phyloP scores from a whole-genome alignment of 2,113 vertebrate species.

The Pelusios castaneus region DNA sequence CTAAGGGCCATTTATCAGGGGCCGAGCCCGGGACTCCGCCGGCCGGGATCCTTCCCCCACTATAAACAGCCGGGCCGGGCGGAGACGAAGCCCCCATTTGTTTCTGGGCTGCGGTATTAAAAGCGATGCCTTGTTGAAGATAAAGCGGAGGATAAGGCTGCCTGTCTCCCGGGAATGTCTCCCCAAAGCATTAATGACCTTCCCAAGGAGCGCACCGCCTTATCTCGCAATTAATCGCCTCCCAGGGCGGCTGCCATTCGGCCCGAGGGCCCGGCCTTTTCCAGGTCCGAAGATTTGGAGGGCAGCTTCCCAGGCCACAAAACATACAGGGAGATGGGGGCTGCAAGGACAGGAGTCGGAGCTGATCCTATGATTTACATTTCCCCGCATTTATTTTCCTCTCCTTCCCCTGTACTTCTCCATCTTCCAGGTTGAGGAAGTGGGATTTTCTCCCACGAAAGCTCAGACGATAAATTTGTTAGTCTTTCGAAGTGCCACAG shows the following conservation, averaged over 20 bases:
- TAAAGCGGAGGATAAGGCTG: slow-evolving; percentile 97
- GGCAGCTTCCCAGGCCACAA: no score
- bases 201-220: slow-evolving; percentile 86
- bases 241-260: slow-evolving; percentile 38
- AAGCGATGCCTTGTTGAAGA: slow-evolving; percentile 90
- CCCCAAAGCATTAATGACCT: slow-evolving; percentile 92
- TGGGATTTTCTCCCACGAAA: no score
- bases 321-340: no score
- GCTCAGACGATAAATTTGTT: no score
- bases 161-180: slow-evolving; percentile 94
- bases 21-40: slow-evolving; percentile 81
- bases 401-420: no score
- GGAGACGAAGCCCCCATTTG: slow-evolving; percentile 92
- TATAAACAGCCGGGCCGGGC: slow-evolving; percentile 92
- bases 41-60: slow-evolving; percentile 92
- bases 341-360: no score
- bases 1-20: slow-evolving; percentile 97
- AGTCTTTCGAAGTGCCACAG: no score
- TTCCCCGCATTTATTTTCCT: no score
- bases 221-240: slow-evolving; percentile 85
- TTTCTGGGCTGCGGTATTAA: slow-evolving; percentile 89
- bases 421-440: no score
- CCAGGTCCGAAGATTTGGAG: neutral
- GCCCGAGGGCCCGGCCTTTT: neutral
- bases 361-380: no score